Base-by-base conservation (phyloP, 2,888 invertebrate species). In the Cheilosia vulpina region DNA sequence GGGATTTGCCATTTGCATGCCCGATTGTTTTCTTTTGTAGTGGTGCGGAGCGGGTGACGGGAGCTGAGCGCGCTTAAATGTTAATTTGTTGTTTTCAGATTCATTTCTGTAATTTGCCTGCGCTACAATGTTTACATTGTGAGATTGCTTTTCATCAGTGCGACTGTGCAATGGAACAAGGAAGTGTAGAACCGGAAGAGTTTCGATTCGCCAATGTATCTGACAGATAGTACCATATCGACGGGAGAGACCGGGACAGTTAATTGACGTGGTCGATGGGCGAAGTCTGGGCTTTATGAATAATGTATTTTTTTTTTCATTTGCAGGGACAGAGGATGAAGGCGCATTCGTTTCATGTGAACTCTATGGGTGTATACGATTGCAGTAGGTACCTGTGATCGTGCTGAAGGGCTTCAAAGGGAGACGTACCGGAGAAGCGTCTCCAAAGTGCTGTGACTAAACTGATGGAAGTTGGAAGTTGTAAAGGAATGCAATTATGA, bases 31-130 rank as follows among this genome's bases (percentile, higher is more conserved):
- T 82, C 58, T 79, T 58, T 71, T 38, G 13, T 11, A 34, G 19
- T 15, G 5, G 24, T 9, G 38, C 13, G 24, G 43, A 27, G 38
- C 21, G 55, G 31, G n/a, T 45, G n/a, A 24, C 27, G 43, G 11
- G 41, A 19, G 60, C 19, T 21, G 58, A 55, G 47, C 58, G 47
- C 62, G 71, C 71, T 85, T 77, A 72, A 63, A 85, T 81, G 85
- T 60, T 85, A 85, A 85, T 85, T 81, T 72, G 76, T 81, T 72
- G 76, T 58, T 6, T 27, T 21, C 15, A 41, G 72, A 81, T 77
- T 76, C 71, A 81, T 72, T 85, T 76, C 45, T 80, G 65, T 77
- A 85, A 85, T 81, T 81, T 85, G 71, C 85, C 57, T 66, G 62
- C 38, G 76, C 81, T 85, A 81, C 81, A 85, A 62, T 85, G 85